Evolutionary conservation across 2,888 invertebrate genomes (phyloP).

Genomic region (Colostygia pectinataria): DNA sequence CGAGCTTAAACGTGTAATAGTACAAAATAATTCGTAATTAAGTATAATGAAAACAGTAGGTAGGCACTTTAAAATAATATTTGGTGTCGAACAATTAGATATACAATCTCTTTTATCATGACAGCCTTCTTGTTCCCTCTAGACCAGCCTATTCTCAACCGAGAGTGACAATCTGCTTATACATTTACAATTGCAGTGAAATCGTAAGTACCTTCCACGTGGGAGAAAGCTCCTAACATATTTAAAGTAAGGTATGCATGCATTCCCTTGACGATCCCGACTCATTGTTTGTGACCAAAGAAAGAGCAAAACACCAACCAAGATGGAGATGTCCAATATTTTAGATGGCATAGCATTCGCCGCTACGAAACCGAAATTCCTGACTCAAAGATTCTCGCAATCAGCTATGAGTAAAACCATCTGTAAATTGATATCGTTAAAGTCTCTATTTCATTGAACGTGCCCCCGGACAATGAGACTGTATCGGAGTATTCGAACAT

Average conservation of each 20-base stretch:
- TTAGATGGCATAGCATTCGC: slow-evolving; percentile 82
- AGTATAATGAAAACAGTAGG: too few relatives aligned
- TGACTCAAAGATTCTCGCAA: slow-evolving; percentile 61
- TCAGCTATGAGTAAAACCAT: slow-evolving; percentile 45
- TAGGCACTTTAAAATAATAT: too few relatives aligned
- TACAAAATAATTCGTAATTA: too few relatives aligned
- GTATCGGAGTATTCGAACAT: slow-evolving; percentile 68
- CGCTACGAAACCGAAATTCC: slow-evolving; percentile 79
- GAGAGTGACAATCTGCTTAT: background rate
- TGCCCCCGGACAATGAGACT: slow-evolving; percentile 52
- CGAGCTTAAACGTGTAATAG: too few relatives aligned
- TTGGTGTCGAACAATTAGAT: too few relatives aligned
- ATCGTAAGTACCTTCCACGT: slow-evolving; percentile 50
- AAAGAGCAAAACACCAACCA: slow-evolving; percentile 77
- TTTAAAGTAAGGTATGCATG: slow-evolving; percentile 76
- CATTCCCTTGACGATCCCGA: slow-evolving; percentile 77
- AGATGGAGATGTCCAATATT: slow-evolving; percentile 84
- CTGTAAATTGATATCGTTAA: slow-evolving; percentile 54
- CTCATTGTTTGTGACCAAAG: slow-evolving; percentile 78
- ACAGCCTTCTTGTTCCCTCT: too few relatives aligned
- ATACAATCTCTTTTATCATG: too few relatives aligned
- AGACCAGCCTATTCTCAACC: too few relatives aligned
- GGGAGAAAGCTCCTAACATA: slow-evolving; percentile 62
- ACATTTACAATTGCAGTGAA: too few relatives aligned
- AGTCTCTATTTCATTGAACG: slow-evolving; percentile 55